A percentile compares a stretch with the other conserved stretches of the same genome.
phyloP scores from a whole-genome alignment of 1,140 invertebrate species.

The Lepidurus apus region DNA sequence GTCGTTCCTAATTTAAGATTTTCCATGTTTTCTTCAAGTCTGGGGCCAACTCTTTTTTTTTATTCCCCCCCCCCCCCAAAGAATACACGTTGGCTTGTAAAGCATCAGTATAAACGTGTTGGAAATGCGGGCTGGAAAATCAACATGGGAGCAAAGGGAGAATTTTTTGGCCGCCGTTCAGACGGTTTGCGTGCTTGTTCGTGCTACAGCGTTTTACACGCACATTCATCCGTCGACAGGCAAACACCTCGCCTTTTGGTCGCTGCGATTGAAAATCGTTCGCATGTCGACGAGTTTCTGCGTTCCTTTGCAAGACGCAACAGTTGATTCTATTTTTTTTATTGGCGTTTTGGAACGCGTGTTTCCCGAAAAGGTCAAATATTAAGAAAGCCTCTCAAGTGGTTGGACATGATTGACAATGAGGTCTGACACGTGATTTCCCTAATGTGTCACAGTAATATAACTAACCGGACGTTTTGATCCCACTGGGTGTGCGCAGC shows the following conservation, averaged over 20 bases:
- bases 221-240: slow-evolving; percentile 18
- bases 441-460: not conserved
- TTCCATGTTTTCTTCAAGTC: too few relatives aligned
- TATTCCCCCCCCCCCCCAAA: too few relatives aligned
- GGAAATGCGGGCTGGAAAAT: not conserved
- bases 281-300: not conserved
- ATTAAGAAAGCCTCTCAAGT: not conserved
- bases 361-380: not conserved
- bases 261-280: not conserved
- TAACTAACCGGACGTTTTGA: not conserved
- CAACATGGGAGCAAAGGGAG: slow-evolving; percentile 7
- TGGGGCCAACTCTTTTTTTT: too few relatives aligned
- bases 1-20: too few relatives aligned
- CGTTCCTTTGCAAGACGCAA: not conserved
- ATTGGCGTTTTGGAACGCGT: not conserved
- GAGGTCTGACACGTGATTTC: slow-evolving; percentile 10
- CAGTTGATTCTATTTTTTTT: not conserved
- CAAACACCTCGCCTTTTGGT: not conserved
- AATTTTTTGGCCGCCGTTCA: slow-evolving; percentile 1
- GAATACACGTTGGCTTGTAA: not conserved
- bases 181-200: slow-evolving; percentile 1
- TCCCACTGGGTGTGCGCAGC: not conserved
- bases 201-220: slow-evolving; percentile 14
- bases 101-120: not conserved
- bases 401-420: not conserved